Conservation (phyloP, 2,113 vertebrate genomes). For the Dasyornis broadbenti region DNA sequence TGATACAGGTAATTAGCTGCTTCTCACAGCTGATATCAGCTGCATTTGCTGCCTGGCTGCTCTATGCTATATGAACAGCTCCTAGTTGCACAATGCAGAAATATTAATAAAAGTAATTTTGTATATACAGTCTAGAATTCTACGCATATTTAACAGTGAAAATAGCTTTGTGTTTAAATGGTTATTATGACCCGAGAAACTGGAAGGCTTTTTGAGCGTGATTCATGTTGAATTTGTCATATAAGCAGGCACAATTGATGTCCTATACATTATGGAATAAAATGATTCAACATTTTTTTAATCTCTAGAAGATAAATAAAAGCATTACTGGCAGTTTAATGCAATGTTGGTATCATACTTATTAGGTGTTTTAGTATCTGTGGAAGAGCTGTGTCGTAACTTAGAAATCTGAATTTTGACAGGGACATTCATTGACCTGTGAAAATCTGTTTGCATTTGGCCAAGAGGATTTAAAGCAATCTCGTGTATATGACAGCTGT, state of each 20-base stretch:
- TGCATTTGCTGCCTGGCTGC: not conserved
- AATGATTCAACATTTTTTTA: not conserved
- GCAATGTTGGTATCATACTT: not conserved
- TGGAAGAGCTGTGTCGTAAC: not conserved
- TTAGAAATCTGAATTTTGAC: not conserved
- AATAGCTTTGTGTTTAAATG: not conserved
- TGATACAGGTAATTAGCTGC: not conserved
- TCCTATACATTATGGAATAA: not conserved
- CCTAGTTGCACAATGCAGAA: not conserved
- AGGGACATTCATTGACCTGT: not conserved
- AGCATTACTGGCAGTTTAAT: not conserved
- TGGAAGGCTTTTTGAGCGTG: fast-evolving
- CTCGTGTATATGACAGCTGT: not conserved
- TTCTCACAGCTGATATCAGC: not conserved
- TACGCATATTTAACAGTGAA: not conserved
- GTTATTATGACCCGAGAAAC: not conserved
- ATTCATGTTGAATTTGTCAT: not conserved
- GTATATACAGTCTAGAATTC: not conserved
- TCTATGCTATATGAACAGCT: not conserved
- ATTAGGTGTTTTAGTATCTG: not conserved
- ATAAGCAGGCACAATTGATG: not conserved
- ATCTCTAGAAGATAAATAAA: not conserved
- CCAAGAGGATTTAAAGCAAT: not conserved
- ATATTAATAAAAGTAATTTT: not conserved
- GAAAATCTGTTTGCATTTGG: not conserved